phyloP scores from a whole-genome alignment of 2,113 vertebrate genomes.

The Ictalurus furcatus region DNA sequence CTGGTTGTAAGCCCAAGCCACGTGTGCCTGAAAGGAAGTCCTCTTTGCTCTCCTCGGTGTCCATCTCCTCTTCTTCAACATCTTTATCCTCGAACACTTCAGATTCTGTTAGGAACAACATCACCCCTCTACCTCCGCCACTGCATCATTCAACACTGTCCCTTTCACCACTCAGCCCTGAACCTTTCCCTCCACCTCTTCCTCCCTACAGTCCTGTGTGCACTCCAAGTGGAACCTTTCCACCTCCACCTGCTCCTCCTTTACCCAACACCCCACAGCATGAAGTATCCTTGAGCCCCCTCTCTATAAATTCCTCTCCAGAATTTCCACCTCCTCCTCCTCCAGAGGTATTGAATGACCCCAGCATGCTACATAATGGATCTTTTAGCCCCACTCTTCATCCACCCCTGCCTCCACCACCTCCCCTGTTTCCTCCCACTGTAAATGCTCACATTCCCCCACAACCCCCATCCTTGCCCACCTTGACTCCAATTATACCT shows the following conservation, averaged over 20 bases:
- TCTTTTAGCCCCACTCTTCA: constrained; percentile 62
- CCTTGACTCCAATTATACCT: constrained; percentile 58
- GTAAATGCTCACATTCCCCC: constrained; percentile 44
- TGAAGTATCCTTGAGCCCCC: constrained; percentile 27
- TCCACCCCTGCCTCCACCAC: constrained; percentile 63
- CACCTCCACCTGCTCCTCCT: constrained; percentile 48
- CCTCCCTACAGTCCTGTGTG: constrained; percentile 59
- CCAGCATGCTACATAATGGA: constrained; percentile 64
- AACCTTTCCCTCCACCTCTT: constrained; percentile 60
- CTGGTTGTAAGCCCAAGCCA: constrained; percentile 80
- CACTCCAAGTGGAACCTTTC: constrained; percentile 30
- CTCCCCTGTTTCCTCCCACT: constrained; percentile 49
- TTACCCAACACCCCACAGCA: constrained; percentile 55
- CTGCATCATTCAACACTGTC: constrained; percentile 49
- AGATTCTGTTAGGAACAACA: constrained; percentile 75
- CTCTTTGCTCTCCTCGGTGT: constrained; percentile 88
- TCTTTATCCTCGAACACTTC: constrained; percentile 94
- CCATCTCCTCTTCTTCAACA: constrained; percentile 90
- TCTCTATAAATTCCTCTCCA: constrained; percentile 48
- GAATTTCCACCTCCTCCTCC: constrained; percentile 64
- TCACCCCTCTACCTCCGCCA: constrained; percentile 63
- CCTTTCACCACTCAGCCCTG: constrained; percentile 54
- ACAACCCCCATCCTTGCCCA: constrained; percentile 54
- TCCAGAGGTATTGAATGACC: constrained; percentile 74
- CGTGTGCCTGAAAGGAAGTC: constrained; percentile 97